Base-by-base conservation (phyloP, 2,888 invertebrate species). In the Microchrysa polita region DNA sequence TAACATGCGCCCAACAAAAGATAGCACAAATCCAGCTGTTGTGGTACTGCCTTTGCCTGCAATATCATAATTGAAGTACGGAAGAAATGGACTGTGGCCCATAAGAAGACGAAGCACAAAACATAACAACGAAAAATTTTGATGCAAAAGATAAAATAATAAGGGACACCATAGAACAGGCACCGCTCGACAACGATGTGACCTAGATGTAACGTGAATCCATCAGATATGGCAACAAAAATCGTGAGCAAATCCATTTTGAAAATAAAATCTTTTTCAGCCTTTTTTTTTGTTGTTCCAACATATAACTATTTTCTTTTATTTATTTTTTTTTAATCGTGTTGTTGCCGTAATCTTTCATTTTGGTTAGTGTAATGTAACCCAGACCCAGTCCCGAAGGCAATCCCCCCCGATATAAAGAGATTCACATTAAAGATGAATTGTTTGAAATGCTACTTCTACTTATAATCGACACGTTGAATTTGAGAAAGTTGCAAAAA, bases 151-250 rank as follows among this genome's bases (percentile, higher is more conserved):
- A 65, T 65, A 44, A 16, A 48, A 65, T 63, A 63, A 63, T 65
- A 65, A 65, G 65, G 65, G 65, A 65, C 65, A n/a, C n/a, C n/a
- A 65, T 14, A 65, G 27, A 34, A 34, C 27, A 34, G 7, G n/a
- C n/a, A n/a, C n/a, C n/a, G n/a, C n/a, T n/a, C n/a, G 4, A 7
- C 27, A 2, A 14, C 65, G 44, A 4, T 22, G 65, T 48, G 65
- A 65, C 65, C 65, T 65, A 65, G 48, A 65, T 65, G 65, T 65
- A 65, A 48, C 65, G 20, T 65, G 34, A 65, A 65, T 65, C 48
- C 65, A 65, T 65, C 65, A 65, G 65, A 65, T 44, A 65, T 65
- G 65, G 48, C 42, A 65, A 65, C 65, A 20, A 34, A 65, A 65
- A 65, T 65, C 65, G 65, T 65, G 65, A 42, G 20, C 65, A 65